Evolutionary conservation across 2,113 vertebrate species (phyloP).

Genomic region (Lepidothrix coronata): DNA sequence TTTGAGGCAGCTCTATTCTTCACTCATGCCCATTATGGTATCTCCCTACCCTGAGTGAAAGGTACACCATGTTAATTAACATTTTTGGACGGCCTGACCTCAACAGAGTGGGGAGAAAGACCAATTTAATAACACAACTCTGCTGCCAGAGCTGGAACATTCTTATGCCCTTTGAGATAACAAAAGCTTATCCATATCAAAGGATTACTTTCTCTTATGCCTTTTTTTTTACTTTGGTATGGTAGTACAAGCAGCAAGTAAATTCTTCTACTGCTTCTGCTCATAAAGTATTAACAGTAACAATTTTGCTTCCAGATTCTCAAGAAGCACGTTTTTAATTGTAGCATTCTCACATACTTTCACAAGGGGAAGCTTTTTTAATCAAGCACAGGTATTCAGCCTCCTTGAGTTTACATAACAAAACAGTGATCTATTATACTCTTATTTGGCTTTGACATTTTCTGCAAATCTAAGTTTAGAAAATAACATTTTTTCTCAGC

Average conservation of each 20-base stretch:
- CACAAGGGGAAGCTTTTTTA: not conserved
- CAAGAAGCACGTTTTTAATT: not conserved
- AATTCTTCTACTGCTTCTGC: not conserved
- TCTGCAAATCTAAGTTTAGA: not conserved
- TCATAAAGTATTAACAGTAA: not conserved
- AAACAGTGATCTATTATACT: not conserved
- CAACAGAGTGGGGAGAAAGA: not conserved
- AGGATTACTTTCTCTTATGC: not conserved
- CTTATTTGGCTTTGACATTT: not conserved
- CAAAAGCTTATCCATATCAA: not conserved
- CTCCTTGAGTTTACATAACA: not conserved
- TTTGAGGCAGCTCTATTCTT: constrained; percentile 38
- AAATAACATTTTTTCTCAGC: not conserved
- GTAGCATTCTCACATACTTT: not conserved
- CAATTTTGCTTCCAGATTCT: not conserved
- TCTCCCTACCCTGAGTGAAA: not conserved
- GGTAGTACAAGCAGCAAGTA: not conserved
- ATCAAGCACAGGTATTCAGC: not conserved
- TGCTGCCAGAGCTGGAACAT: not conserved
- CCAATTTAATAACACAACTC: not conserved
- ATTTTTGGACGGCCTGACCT: not conserved
- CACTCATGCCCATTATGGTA: not conserved
- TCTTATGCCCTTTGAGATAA: not conserved
- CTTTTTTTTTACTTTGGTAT: not conserved
- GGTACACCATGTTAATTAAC: not conserved